Conservation (phyloP, 2,797 vertebrate genomes). For the Cephalopachus bancanus region DNA sequence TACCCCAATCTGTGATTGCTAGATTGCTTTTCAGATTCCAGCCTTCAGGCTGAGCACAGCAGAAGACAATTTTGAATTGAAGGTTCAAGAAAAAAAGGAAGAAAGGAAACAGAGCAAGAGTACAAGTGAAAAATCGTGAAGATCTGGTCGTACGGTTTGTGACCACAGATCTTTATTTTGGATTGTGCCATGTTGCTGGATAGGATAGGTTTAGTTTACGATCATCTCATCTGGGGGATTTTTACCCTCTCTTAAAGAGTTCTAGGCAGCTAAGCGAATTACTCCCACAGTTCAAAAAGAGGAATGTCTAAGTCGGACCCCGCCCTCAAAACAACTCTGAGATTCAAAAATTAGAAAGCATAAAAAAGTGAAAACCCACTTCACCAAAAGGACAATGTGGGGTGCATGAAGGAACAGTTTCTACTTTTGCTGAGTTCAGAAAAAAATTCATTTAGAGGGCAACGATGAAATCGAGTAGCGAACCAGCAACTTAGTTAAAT, state of each 20-base stretch:
- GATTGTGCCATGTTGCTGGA: neutral
- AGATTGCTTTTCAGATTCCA: slow-evolving; percentile 45
- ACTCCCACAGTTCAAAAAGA: slow-evolving; percentile 52
- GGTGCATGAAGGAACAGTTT: slow-evolving; percentile 44
- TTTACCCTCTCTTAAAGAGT: slow-evolving; percentile 55
- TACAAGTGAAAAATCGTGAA: neutral
- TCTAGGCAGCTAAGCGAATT: slow-evolving; percentile 42
- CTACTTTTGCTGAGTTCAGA: slow-evolving; percentile 71
- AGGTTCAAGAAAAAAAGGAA: neutral
- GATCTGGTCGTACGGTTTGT: neutral
- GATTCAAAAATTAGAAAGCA: slow-evolving; percentile 43
- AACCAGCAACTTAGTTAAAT: slow-evolving; percentile 70
- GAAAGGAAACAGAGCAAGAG: slow-evolving; percentile 45
- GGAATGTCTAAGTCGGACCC: slow-evolving; percentile 58
- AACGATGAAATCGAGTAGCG: neutral
- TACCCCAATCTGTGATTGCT: slow-evolving; percentile 4
- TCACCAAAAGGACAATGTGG: slow-evolving; percentile 70
- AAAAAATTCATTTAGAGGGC: slow-evolving; percentile 76
- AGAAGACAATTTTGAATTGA: slow-evolving; percentile 21
- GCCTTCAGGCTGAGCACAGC: neutral
- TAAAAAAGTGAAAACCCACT: slow-evolving; percentile 45
- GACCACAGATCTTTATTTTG: slow-evolving; percentile 37
- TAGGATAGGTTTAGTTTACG: slow-evolving; percentile 59
- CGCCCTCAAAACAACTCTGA: slow-evolving; percentile 63
- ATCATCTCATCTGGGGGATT: slow-evolving; percentile 20